Conservation (phyloP, 2,797 vertebrate genomes). For the Helostoma temminkii region DNA sequence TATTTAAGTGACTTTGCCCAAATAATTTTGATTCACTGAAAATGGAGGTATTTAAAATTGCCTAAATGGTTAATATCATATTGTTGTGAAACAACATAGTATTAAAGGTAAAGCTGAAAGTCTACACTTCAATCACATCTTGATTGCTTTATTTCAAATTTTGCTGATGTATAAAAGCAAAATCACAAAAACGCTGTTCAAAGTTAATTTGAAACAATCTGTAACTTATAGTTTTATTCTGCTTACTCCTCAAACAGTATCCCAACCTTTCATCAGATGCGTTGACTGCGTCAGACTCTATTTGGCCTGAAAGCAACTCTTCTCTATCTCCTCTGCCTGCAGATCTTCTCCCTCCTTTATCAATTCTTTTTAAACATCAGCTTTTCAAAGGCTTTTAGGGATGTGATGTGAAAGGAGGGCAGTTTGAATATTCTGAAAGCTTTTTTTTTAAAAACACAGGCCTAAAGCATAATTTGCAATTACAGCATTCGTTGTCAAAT, state of each 20-base stretch:
- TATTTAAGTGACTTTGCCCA: too few relatives aligned
- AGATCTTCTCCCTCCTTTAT: constrained; percentile 72
- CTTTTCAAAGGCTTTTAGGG: constrained; percentile 77
- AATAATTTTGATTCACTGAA: too few relatives aligned
- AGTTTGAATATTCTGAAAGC: constrained; percentile 72
- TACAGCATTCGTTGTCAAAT: constrained; percentile 69
- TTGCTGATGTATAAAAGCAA: too few relatives aligned
- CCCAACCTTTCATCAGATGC: constrained; percentile 72
- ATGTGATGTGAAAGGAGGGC: constrained; percentile 66
- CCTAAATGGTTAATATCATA: too few relatives aligned
- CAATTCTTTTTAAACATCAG: constrained; percentile 76
- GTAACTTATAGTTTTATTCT: constrained; percentile 38
- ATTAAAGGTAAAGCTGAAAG: too few relatives aligned
- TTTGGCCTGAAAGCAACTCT: constrained; percentile 41
- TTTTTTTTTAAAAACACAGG: constrained; percentile 55
- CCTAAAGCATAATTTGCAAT: constrained; percentile 80
- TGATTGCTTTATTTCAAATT: too few relatives aligned
- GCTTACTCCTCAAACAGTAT: constrained; percentile 61
- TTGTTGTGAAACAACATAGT: too few relatives aligned
- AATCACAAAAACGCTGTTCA: too few relatives aligned
- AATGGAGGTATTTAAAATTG: too few relatives aligned
- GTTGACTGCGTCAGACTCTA: constrained; percentile 49
- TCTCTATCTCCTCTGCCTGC: constrained; percentile 62
- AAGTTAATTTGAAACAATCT: constrained; percentile 34
- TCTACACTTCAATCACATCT: too few relatives aligned